A percentile compares a stretch with the other conserved stretches of the same genome.
Evolutionary conservation across 2,113 vertebrate species (phyloP).

Genomic region (Isichthys henryi): DNA sequence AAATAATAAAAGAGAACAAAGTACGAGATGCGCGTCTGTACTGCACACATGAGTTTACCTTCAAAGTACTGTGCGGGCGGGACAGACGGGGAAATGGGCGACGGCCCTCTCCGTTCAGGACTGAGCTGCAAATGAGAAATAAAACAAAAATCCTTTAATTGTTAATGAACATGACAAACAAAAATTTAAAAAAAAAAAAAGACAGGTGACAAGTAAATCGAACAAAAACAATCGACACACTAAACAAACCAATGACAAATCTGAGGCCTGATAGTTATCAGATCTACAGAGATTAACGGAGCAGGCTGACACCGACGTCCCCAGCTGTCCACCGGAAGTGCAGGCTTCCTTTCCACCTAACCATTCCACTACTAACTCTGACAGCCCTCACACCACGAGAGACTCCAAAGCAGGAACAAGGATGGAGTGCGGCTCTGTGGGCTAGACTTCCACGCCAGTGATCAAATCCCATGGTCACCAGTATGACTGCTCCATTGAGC

Average conservation of each 20-base stretch:
- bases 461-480: neutral
- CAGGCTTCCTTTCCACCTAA: neutral
- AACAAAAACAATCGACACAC: neutral
- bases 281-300: neutral
- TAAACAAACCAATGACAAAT: neutral
- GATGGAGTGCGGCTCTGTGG: neutral
- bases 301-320: neutral
- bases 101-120: conserved; percentile 74
- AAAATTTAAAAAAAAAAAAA: neutral
- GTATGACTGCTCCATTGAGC: neutral
- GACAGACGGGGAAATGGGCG: conserved; percentile 78
- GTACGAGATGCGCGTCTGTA: neutral
- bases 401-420: neutral
- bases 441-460: neutral
- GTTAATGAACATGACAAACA: neutral
- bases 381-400: neutral
- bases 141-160: neutral
- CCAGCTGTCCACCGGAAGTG: neutral
- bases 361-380: neutral
- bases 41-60: conserved; percentile 55
- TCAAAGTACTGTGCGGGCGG: conserved; percentile 83
- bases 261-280: neutral
- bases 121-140: conserved; percentile 68
- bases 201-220: neutral
- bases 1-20: neutral